These are phyloP conservation scores for Rutpela maculata DNA, from an alignment of 2,888 invertebrate species.

Conservation along the genomic window DNA sequence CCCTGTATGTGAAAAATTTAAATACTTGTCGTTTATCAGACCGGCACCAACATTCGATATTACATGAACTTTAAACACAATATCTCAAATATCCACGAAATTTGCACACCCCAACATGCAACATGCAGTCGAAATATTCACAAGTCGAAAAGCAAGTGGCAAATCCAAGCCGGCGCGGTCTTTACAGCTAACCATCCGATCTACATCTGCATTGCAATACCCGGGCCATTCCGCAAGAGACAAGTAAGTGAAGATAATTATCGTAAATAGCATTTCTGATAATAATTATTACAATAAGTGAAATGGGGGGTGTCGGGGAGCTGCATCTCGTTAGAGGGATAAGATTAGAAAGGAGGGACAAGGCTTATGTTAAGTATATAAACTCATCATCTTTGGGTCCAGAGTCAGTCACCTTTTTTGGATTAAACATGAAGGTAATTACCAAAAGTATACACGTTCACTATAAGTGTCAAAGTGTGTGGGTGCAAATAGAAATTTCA, in stretches of 20 bases:
- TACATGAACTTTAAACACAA: neutral
- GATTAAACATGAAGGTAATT: conserved; percentile 37
- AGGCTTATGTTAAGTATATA: conserved; percentile 18
- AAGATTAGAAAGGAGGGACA: conserved; percentile 34
- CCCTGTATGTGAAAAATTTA: neutral
- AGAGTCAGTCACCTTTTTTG: conserved; percentile 35
- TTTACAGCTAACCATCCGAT: conserved; percentile 11
- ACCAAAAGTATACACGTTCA: neutral
- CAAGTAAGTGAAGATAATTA: conserved; percentile 33
- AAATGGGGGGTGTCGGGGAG: conserved; percentile 28
- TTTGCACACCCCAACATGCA: neutral
- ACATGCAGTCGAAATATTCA: neutral
- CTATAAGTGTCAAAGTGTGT: neutral
- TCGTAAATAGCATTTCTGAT: conserved; percentile 28
- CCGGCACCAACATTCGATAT: too few relatives aligned
- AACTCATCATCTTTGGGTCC: conserved; percentile 12
- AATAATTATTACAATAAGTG: conserved; percentile 20
- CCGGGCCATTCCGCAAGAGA: conserved; percentile 19
- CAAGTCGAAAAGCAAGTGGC: neutral
- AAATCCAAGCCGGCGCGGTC: neutral
- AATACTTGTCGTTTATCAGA: neutral
- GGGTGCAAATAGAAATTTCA: neutral
- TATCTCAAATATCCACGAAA: neutral
- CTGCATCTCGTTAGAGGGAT: neutral
- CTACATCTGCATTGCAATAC: neutral